Conservation (phyloP, 2,888 invertebrate species). For the Caenorhabditis doughertyi region DNA sequence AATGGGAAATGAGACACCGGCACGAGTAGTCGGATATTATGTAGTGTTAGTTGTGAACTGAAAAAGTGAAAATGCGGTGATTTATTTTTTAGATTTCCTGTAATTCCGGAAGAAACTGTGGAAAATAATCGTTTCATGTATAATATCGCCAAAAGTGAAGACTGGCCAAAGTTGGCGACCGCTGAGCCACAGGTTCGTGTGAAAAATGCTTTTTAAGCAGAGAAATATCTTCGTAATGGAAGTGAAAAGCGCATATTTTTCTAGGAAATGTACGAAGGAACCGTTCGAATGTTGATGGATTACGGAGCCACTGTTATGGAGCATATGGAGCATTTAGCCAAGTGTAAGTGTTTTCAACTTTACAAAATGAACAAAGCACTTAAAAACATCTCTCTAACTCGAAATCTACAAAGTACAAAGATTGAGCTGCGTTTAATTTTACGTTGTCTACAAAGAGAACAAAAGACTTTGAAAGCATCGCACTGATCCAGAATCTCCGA, state of each 20-base stretch:
- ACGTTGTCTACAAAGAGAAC: no score
- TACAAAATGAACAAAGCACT: not conserved
- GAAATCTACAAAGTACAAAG: no score
- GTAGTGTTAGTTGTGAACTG: conserved; percentile 70
- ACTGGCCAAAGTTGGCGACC: conserved; percentile 80
- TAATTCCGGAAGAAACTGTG: conserved; percentile 81
- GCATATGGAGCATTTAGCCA: conserved; percentile 78
- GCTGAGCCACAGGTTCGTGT: conserved; percentile 72
- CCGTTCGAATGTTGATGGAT: conserved; percentile 80
- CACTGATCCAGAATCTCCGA: no score
- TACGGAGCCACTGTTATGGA: conserved; percentile 81
- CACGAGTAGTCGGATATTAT: conserved; percentile 77
- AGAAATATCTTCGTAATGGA: not conserved
- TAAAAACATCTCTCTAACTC: not conserved
- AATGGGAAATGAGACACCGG: conserved; percentile 79
- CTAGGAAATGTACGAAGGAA: conserved; percentile 81
- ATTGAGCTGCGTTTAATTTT: no score
- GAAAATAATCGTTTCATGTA: conserved; percentile 81
- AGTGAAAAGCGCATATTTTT: not conserved
- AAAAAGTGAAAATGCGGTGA: not conserved
- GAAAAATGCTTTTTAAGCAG: not conserved
- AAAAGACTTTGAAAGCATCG: no score
- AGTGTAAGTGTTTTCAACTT: conserved; percentile 58
- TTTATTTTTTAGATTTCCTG: conserved; percentile 73
- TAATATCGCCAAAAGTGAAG: conserved; percentile 79